A percentile compares a stretch with the other conserved stretches of the same genome.
Conservation (phyloP, 92 coral and sea anemone species). For the Galaxea fascicularis region DNA sequence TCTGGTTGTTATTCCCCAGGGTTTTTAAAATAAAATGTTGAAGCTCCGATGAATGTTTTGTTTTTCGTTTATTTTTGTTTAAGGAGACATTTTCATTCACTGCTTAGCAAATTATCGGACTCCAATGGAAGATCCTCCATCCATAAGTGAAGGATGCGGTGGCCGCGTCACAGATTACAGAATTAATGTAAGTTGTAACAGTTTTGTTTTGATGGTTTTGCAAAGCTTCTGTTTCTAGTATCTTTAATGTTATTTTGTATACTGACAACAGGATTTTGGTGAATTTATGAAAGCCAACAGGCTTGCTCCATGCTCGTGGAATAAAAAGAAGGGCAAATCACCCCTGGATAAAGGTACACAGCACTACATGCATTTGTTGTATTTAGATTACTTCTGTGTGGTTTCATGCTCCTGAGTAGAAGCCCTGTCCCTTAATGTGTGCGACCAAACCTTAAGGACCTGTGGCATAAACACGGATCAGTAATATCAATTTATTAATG, state of each 20-base stretch:
- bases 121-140: conserved; percentile 98
- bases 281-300: conserved; percentile 98
- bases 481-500: too few relatives aligned
- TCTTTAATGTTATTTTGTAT: background rate
- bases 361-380: too few relatives aligned
- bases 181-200: conserved; percentile 77
- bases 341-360: conserved; percentile 72
- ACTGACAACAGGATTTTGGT: conserved; percentile 93
- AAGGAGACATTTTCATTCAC: conserved; percentile 95
- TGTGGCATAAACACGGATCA: too few relatives aligned
- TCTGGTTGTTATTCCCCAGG: too few relatives aligned
- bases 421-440: background rate
- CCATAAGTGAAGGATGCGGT: conserved; percentile 98
- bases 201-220: background rate
- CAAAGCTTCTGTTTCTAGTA: background rate
- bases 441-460: too few relatives aligned
- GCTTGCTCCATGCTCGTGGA: conserved; percentile 90
- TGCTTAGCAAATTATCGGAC: conserved; percentile 91
- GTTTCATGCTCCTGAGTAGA: background rate
- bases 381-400: too few relatives aligned
- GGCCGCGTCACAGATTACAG: conserved; percentile 98
- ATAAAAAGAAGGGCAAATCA: conserved; percentile 82
- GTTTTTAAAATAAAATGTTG: background rate
- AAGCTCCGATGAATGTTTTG: background rate
- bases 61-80: background rate